Conservation (phyloP, 2,888 invertebrate species). For the Cosmia pyralina region DNA sequence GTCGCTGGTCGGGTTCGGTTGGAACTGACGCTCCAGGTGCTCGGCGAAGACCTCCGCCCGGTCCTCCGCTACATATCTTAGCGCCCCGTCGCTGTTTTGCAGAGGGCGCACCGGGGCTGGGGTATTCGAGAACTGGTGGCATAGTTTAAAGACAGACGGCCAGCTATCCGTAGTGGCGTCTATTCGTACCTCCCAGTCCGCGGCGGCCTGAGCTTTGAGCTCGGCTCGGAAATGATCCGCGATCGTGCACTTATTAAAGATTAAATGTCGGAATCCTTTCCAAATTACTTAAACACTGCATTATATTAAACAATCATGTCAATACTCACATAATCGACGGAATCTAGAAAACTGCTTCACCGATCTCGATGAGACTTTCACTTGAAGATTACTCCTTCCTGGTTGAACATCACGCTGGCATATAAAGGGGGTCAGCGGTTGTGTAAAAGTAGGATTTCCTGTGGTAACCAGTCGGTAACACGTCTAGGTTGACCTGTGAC, state of each 20-base stretch:
- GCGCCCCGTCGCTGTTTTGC: no score
- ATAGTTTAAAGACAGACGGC: no score
- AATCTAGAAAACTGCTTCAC: conserved; percentile 41
- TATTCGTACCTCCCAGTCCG: no score
- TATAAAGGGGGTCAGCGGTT: conserved; percentile 45
- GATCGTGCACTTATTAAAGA: background rate
- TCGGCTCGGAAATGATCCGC: background rate
- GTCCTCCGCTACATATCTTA: no score
- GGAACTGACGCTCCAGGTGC: no score
- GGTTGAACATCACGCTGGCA: conserved; percentile 34
- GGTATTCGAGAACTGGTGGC: no score
- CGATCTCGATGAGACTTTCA: conserved; percentile 48
- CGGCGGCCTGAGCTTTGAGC: no score
- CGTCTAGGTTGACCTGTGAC: conserved; percentile 37
- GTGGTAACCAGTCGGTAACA: conserved; percentile 44
- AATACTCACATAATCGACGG: conserved; percentile 35
- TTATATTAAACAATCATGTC: conserved; percentile 29
- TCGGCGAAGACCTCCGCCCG: no score
- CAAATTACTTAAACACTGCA: conserved; percentile 12
- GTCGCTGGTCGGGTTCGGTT: no score
- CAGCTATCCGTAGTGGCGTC: no score
- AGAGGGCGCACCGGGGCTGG: no score
- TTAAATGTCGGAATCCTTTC: conserved; percentile 2
- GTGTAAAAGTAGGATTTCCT: conserved; percentile 58
- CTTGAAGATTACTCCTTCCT: conserved; percentile 49